Evolutionary conservation across 1,140 invertebrate genomes (phyloP), one percentile per base, ranked within the genome.

Genomic region (Drosophila ficusphila): DNA sequence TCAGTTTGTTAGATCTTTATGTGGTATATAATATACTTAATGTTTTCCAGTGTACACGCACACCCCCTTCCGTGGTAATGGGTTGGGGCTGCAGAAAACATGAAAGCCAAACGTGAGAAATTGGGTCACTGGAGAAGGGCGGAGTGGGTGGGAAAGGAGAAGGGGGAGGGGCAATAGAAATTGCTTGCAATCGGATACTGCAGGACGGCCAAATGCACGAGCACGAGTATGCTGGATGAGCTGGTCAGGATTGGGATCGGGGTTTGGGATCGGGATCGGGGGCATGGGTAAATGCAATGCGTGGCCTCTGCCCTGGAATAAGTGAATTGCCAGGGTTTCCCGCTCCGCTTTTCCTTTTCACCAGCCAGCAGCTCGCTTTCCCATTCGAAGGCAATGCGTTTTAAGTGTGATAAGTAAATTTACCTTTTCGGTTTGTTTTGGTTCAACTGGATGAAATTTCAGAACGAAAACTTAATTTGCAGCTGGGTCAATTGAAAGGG

Each of bases 101-200:
- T 57, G 44, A 76, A 69, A 67, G 64, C 47, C 68, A 74, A 64
- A 56, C 48, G 47, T 48, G 51, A 77, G 61, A 77, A 86, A 86
- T 76, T 88, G 81, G 81, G 82, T 86, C 81, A 86, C 53, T 54
- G 49, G 61, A 68, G 64, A 51, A 52, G 51, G 54, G 60, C 11
- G 25, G 4, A 12, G 27, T 16, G 39, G n/a, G n/a, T 4, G 31
- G 18, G 12, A 36, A 11, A 2, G 34, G 19, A 16, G 25, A 0
- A 27, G 25, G 41, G n/a, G 14, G 4, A 14, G 56, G 41, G 53
- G 70, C 54, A 75, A 76, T 83, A 75, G 75, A 71, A 76, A 75
- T 69, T 54, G 51, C 65, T 64, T 27, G 70, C 65, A 67, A 85
- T 79, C 72, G 75, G 62, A 64, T 57, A 65, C 70, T 57, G 54